These are phyloP conservation scores for Penaeus chinensis DNA, from an alignment of 1,140 invertebrate species.

Conservation along the genomic window DNA sequence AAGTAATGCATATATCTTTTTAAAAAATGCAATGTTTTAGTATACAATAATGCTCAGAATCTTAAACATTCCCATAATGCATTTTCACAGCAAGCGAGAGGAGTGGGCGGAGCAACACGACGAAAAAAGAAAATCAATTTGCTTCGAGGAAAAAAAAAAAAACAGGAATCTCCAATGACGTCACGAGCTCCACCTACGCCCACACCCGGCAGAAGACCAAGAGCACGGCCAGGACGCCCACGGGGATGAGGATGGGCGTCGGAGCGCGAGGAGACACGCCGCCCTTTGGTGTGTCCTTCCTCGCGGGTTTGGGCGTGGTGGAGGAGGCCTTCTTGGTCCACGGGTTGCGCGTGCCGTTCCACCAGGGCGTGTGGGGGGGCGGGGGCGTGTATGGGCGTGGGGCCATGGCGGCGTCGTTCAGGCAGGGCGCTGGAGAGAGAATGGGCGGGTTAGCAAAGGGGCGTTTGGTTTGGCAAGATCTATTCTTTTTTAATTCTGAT, in stretches of 20 bases:
- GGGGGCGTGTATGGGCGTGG: not conserved
- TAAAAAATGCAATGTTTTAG: no score
- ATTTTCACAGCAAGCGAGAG: no score
- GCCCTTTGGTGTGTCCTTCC: not conserved
- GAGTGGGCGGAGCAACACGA: no score
- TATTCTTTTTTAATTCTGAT: not conserved
- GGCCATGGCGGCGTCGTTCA: conserved; percentile 42
- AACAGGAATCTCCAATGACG: no score
- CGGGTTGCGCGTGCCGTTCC: conserved; percentile 44
- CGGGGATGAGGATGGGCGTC: not conserved
- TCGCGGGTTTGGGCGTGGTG: conserved; percentile 21
- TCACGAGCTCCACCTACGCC: conserved; percentile 5
- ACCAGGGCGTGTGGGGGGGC: conserved; percentile 40
- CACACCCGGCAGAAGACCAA: not conserved
- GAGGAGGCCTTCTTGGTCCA: conserved; percentile 43
- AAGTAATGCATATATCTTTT: no score
- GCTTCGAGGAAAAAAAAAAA: no score
- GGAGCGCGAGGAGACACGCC: not conserved
- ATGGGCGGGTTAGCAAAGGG: not conserved
- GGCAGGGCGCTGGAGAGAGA: conserved; percentile 35
- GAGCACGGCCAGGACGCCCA: not conserved
- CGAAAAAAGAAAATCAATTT: no score
- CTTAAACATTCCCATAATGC: no score
- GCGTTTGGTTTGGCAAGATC: not conserved
- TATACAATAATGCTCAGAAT: no score